These are phyloP conservation scores for Habrosyne pyritoides DNA, from an alignment of 2,888 invertebrate genomes.

Conservation along the genomic window DNA sequence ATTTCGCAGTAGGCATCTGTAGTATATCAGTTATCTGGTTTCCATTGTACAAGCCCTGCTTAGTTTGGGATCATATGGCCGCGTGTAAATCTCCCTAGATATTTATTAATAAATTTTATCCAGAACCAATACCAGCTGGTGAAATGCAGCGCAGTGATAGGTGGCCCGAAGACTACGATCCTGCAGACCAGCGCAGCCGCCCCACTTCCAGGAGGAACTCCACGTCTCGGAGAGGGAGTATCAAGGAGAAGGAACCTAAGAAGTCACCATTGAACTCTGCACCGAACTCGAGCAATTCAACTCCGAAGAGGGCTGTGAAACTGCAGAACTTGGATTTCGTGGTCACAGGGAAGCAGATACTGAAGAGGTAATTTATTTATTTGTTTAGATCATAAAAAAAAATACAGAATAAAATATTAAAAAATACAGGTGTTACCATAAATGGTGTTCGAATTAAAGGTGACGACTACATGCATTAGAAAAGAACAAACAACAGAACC, in stretches of 20 bases:
- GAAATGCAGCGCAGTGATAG: constrained; percentile 38
- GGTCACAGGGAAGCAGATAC: constrained; percentile 68
- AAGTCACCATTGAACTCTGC: constrained; percentile 33
- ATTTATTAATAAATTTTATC: too few species aligned
- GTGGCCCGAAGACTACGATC: constrained; percentile 45
- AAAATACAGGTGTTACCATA: too few species aligned
- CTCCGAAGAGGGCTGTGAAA: constrained; percentile 56
- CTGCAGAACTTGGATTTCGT: constrained; percentile 60
- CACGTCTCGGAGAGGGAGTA: constrained; percentile 56
- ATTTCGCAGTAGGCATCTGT: too few species aligned
- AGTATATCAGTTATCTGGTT: too few species aligned
- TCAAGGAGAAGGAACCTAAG: constrained; percentile 47
- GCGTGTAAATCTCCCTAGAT: too few species aligned
- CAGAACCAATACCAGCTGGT: neutral
- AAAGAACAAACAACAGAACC: too few species aligned
- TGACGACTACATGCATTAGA: too few species aligned
- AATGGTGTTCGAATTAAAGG: too few species aligned
- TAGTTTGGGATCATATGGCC: too few species aligned
- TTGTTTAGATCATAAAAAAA: too few species aligned
- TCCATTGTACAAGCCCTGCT: too few species aligned
- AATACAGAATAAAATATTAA: too few species aligned
- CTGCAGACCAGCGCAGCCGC: constrained; percentile 45
- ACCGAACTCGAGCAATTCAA: constrained; percentile 44
- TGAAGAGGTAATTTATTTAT: constrained; percentile 52
- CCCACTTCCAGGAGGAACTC: constrained; percentile 63